Evolutionary conservation across 2,888 invertebrate species (phyloP).

Genomic region (Venusia cambrica): DNA sequence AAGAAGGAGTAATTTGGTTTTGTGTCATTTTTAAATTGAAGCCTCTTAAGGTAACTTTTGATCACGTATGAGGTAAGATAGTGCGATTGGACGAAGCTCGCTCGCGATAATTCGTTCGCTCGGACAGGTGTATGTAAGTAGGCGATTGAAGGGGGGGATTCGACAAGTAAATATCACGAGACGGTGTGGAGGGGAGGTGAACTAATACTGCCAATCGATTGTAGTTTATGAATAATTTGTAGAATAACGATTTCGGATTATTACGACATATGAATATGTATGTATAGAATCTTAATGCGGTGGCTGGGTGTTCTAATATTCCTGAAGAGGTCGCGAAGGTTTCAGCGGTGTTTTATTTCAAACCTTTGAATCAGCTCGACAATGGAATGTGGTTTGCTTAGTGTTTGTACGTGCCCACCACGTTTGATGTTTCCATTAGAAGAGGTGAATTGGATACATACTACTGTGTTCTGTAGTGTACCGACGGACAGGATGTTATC

Average conservation of each 20-base stretch:
- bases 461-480: slow-evolving; percentile 77
- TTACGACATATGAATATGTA: slow-evolving; percentile 72
- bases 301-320: slow-evolving; percentile 43
- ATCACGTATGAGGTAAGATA: slow-evolving; percentile 30
- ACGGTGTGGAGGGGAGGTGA: slow-evolving; percentile 53
- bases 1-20: slow-evolving; percentile 24
- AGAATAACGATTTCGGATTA: slow-evolving; percentile 72
- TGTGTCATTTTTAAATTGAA: slow-evolving; percentile 30
- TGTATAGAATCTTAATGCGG: slow-evolving; percentile 68
- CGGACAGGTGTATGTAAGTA: slow-evolving; percentile 2
- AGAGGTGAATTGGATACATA: slow-evolving; percentile 68
- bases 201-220: slow-evolving; percentile 78
- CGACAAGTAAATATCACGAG: slow-evolving; percentile 58
- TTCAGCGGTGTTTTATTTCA: slow-evolving; percentile 32
- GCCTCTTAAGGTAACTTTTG: slow-evolving; percentile 24
- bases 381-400: slow-evolving; percentile 26
- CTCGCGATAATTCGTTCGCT: slow-evolving; percentile 1
- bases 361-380: slow-evolving; percentile 22
- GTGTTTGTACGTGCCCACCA: slow-evolving; percentile 44
- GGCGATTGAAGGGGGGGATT: slow-evolving; percentile 15
- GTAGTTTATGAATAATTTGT: slow-evolving; percentile 76
- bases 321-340: slow-evolving; percentile 17
- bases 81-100: slow-evolving; percentile 2
- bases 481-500: slow-evolving; percentile 69
- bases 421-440: slow-evolving; percentile 64